phyloP scores from a whole-genome alignment of 2,113 vertebrate species.

The Planiliza haematocheilus region DNA sequence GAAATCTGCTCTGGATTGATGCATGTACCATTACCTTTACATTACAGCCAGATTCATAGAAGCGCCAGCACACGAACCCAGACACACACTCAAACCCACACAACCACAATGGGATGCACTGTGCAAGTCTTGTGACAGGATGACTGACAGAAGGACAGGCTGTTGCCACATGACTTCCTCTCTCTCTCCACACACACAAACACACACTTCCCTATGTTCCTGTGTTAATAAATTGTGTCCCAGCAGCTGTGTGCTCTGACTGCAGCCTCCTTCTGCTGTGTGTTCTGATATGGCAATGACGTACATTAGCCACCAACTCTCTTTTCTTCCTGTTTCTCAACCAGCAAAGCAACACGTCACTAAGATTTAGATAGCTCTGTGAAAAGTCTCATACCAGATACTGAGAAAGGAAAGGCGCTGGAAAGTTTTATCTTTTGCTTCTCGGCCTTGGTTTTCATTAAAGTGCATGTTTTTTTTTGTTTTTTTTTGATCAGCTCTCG shows the following conservation, averaged over 20 bases:
- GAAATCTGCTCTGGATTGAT: conserved; percentile 42
- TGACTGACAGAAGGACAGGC: conserved; percentile 74
- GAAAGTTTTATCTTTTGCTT: neutral
- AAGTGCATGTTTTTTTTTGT: conserved; percentile 10
- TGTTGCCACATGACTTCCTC: conserved; percentile 72
- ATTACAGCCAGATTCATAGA: conserved; percentile 23
- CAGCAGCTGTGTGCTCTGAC: conserved; percentile 65
- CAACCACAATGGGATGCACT: conserved; percentile 58
- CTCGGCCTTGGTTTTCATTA: neutral
- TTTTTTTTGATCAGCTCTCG: too few species aligned
- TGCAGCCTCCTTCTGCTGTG: conserved; percentile 61
- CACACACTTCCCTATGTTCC: conserved; percentile 67
- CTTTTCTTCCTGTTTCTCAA: conserved; percentile 62
- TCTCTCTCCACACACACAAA: conserved; percentile 45
- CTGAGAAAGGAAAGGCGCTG: neutral
- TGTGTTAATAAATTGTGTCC: conserved; percentile 67
- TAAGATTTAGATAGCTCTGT: neutral
- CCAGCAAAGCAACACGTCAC: conserved; percentile 13
- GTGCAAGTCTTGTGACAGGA: conserved; percentile 77
- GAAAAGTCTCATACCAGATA: neutral
- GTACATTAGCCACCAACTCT: conserved; percentile 44
- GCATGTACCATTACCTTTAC: conserved; percentile 46
- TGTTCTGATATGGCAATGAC: conserved; percentile 57
- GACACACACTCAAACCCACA: neutral
- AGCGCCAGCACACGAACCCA: conserved; percentile 2